Evolutionary conservation across 1,140 invertebrate species (phyloP), one percentile per base, ranked within the genome.

Genomic region (Drosophila lacertosa): DNA sequence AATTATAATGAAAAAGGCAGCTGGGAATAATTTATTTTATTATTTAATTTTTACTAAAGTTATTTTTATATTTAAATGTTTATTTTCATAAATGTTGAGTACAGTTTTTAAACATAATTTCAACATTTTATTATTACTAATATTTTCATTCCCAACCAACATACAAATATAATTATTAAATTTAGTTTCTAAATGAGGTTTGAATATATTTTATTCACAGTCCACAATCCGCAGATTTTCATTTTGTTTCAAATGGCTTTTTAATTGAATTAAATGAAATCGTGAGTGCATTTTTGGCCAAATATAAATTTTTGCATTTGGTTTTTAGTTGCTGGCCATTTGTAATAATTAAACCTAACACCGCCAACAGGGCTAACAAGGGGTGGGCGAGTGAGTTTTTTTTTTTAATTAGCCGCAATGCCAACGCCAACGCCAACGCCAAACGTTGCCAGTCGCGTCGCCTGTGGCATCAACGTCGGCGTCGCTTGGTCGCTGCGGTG

Each of bases 281-380:
- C 72, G 68, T 50, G 59, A 77, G 54, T 84, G 77, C 77, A 86
- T 80, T 84, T 84, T 86, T 29, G 54, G 37, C 40, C 39, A 39
- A 79, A 68, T 65, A 68, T 65, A 35, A 44, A 51, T 48, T 45
- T 67, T 76, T 60, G 39, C 42, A 53, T 54, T 45, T 59, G 32
- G 15, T 37, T 53, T 45, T 62, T 65, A 55, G 39, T 22, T 45
- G 50, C 58, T 45, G 64, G 13, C 73, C 81, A 84, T 84, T 84
- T 86, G 74, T 84, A 81, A 86, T 84, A 84, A 84, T 84, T 84
- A 84, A 72, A 71, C 68, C 74, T 86, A 84, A 86, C 40, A 44
- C 15, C 3, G 42, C 6, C 9, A 29, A 29, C 42, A 13, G 6
- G 13, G 45, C 45, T 16, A 48, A 29, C 24, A 11, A 32, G 20